phyloP scores from a whole-genome alignment of 2,113 vertebrate species.

The Poecilia latipinna region DNA sequence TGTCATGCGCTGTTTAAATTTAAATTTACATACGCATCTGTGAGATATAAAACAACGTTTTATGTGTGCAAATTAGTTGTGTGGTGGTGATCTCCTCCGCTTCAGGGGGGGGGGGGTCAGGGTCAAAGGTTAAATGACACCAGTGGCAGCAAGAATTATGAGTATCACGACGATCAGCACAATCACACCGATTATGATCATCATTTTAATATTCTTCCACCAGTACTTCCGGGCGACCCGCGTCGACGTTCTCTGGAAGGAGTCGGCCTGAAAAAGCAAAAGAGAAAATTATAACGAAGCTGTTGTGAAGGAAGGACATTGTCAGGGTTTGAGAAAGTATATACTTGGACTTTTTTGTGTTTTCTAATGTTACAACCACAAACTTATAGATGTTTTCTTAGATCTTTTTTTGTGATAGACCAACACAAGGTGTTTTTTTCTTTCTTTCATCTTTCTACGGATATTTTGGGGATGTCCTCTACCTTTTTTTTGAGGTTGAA shows the following conservation, averaged over 20 bases:
- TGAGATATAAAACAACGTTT: conserved; percentile 1
- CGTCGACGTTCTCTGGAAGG: conserved; percentile 79
- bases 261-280: conserved; percentile 79
- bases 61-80: not conserved
- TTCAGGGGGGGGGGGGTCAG: no score
- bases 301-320: not conserved
- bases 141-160: conserved; percentile 83
- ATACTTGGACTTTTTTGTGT: no score
- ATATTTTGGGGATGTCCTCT: no score
- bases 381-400: no score
- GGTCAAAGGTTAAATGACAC: conserved; percentile 62
- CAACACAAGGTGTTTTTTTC: no score
- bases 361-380: no score
- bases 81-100: not conserved
- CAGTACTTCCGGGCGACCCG: conserved; percentile 82
- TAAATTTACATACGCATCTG: conserved; percentile 9
- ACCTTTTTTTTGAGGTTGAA: no score
- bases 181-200: conserved; percentile 78
- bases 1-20: not conserved
- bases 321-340: no score
- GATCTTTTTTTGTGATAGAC: no score
- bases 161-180: conserved; percentile 78
- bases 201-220: conserved; percentile 85
- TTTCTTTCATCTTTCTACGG: no score
- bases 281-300: not conserved